These are phyloP conservation scores for Pterostichus madidus DNA, from an alignment of 2,888 invertebrate genomes.

Conservation along the genomic window DNA sequence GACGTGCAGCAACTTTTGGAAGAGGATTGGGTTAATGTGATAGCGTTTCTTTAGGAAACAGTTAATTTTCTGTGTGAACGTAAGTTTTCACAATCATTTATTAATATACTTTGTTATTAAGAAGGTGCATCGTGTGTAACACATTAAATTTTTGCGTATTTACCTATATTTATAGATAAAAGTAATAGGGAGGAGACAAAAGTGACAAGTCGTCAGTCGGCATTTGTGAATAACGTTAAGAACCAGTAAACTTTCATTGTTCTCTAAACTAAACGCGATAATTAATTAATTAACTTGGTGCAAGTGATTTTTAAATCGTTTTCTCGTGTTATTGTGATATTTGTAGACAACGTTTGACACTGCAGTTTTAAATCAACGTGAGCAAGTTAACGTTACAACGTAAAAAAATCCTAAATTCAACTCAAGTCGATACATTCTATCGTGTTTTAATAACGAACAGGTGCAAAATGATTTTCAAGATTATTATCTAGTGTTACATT, in stretches of 20 bases:
- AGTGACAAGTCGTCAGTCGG: conserved; percentile 65
- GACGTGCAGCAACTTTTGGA: conserved; percentile 86
- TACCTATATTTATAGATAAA: conserved; percentile 61
- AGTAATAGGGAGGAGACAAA: conserved; percentile 62
- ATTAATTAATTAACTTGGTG: conserved; percentile 13
- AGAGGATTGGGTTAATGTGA: conserved; percentile 84
- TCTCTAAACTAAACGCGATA: background rate
- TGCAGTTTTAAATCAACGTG: conserved; percentile 42
- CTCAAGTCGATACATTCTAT: conserved; percentile 30
- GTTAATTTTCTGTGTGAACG: conserved; percentile 74
- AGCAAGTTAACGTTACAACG: conserved; percentile 45
- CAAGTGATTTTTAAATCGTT: conserved; percentile 33
- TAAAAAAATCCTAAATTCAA: conserved; percentile 24
- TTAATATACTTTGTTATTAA: conserved; percentile 43
- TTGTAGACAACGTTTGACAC: conserved; percentile 30
- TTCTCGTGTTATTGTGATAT: conserved; percentile 46
- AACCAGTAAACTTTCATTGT: conserved; percentile 22
- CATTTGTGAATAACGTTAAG: conserved; percentile 61
- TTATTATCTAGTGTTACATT: conserved; percentile 25
- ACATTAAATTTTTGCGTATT: conserved; percentile 56
- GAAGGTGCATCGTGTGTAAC: conserved; percentile 19
- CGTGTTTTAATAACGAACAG: conserved; percentile 27
- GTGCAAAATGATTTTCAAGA: conserved; percentile 42
- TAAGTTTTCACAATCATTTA: conserved; percentile 70
- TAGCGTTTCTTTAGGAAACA: conserved; percentile 82